These are phyloP conservation scores for Elymnias hypermnestra DNA, from an alignment of 1,140 invertebrate species.

Conservation along the genomic window DNA sequence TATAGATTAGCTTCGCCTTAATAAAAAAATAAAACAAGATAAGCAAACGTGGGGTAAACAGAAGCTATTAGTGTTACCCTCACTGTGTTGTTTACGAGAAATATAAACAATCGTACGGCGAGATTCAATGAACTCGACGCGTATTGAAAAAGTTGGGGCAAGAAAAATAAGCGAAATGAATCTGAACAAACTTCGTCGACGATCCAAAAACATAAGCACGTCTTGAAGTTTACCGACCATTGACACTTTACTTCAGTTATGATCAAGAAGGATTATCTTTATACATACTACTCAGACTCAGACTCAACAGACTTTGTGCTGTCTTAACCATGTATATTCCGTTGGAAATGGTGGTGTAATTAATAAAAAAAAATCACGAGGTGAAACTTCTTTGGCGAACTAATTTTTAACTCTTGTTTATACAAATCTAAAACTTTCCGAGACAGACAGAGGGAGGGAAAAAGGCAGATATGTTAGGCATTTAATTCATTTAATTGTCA, in stretches of 20 bases:
- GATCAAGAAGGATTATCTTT: no score
- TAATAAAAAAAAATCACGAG: no score
- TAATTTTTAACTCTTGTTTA: no score
- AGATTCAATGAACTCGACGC: slow-evolving; percentile 3
- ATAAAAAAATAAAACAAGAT: not conserved
- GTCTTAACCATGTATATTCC: no score
- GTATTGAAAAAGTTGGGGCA: not conserved
- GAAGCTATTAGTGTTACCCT: not conserved
- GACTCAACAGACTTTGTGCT: no score
- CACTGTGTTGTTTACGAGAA: slow-evolving; percentile 3
- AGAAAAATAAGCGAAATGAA: slow-evolving; percentile 4
- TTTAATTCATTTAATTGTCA: no score
- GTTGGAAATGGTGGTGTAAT: no score
- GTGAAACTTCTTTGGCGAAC: no score
- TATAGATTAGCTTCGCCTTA: not conserved
- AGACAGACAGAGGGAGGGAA: no score
- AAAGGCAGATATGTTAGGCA: no score
- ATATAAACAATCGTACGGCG: not conserved
- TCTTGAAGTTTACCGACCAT: not conserved
- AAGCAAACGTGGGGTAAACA: not conserved
- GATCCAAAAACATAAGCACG: not conserved
- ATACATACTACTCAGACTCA: no score
- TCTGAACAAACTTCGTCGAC: not conserved
- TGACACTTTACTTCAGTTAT: not conserved
- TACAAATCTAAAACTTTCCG: no score